Evolutionary conservation across 2,888 invertebrate genomes (phyloP), one percentile per base, ranked within the genome.

Genomic region (Liodrosophila aerea): DNA sequence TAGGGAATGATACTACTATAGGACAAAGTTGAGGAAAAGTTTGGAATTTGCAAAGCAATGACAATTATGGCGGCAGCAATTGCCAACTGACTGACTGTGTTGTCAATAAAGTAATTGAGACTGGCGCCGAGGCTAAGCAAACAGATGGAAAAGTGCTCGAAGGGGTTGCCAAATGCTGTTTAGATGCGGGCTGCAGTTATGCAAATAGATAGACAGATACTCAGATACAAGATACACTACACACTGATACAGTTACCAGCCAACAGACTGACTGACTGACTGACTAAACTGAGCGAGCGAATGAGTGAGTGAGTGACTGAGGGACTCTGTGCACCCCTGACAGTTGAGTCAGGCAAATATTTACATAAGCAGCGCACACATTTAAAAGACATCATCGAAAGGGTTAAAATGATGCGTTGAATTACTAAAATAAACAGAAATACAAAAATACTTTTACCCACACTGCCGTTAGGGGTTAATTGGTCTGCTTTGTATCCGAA

Each of bases 41-140:
- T 22, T 22, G 2, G 3, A 22, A 22, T 22, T 22, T 22, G 22
- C 22, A 29, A 74, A 58, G 31, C 31, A 63, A 49, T 73, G 74
- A 61, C 37, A 59, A 64, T 62, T 65, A 73, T 71, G 54, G 53
- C 61, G 46, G 52, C 33, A 44, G 18, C 44, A 45, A 31, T 37
- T n/a, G 18, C 45, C 36, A 13, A 18, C 11, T 9, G 13, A 40
- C 2, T 2, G 73, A 57, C 53, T 29, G 56, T 54, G 62, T 56
- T 50, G 74, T 80, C 78, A 80, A 83, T 80, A 83, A 80, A 83
- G 83, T 80, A 83, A 80, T 80, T 80, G 78, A 80, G 83, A 76
- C 83, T 80, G 78, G 78, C 78, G 83, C 80, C 78, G 63, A 60
- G 22, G 65, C 62, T 73, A 64, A 78, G 51, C 66, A 77, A 66